Base-by-base conservation (phyloP, 2,888 invertebrate genomes). In the Volucella bombylans region DNA sequence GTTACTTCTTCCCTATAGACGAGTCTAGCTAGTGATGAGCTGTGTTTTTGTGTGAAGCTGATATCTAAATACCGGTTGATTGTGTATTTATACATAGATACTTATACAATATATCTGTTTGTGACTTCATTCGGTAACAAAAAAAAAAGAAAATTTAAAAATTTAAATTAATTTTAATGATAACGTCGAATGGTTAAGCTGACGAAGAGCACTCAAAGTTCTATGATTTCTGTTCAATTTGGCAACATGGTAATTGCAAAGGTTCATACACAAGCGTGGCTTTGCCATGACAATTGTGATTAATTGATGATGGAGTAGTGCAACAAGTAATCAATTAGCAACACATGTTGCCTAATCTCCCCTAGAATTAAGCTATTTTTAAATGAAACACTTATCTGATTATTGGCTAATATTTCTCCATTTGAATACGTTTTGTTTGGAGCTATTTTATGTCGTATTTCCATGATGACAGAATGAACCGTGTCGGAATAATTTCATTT, bases 211-310 rank as follows among this genome's bases (percentile, higher is more conserved):
- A 59, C 50, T 59, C 59, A 59, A 67, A 18, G 12, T 57, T 6
- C 12, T 54, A 38, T 54, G 54, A 3, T 12, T 14, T 47, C 23
- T 23, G 3, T 4, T n/a, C 15, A 31, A 14, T 45, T 12, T 54
- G 50, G 59, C 14, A 45, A 82, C 54, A 67, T 78, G 71, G 72
- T 78, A 78, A 62, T 59, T 39, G 45, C 57, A 23, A 57, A 54
- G 23, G 15, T 45, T 59, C 41, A 15, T 62, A 52, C 55, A 31
- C 15, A 71, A 71, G 38, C 23, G 43, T 6, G 47, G 65, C 38
- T 73, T 79, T 69, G 64, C n/a, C 31, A 65, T 47, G 57, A 38
- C 50, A 79, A 79, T 82, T 82, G 55, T 52, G 72, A 73, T 69
- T 79, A 79, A 83, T 83, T 71, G 54, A 54, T 79, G 79, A 59